Evolutionary conservation across 2,888 invertebrate genomes (phyloP).

Genomic region (Cephus runcator): DNA sequence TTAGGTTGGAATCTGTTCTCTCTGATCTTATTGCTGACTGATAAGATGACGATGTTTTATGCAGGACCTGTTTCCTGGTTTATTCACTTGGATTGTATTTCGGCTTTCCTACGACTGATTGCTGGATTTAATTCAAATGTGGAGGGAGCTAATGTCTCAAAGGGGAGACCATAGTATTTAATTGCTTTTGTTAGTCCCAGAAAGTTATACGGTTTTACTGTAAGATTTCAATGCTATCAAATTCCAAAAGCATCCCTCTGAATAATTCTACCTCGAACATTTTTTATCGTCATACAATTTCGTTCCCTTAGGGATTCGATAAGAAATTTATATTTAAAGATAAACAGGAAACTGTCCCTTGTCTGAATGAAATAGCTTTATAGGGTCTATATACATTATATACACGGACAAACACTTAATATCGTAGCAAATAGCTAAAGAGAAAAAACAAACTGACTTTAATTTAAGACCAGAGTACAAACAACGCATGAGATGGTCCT

Average conservation of each 20-base stretch:
- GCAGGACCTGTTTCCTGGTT: no score
- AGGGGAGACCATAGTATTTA: background rate
- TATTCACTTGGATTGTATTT: no score
- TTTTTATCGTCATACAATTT: background rate
- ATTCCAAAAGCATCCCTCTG: background rate
- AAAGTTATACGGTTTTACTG: background rate
- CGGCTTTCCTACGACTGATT: no score
- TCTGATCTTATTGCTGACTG: no score
- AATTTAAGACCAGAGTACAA: background rate
- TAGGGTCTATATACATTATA: no score
- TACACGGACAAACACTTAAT: background rate
- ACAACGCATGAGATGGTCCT: background rate
- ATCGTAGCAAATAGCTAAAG: background rate
- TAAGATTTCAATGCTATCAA: background rate
- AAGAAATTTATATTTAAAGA: background rate
- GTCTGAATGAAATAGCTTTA: no score
- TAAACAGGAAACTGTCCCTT: background rate
- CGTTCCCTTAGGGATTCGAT: background rate
- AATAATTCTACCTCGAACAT: no score
- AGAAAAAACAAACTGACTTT: background rate
- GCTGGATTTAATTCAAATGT: no score
- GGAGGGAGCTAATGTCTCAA: background rate
- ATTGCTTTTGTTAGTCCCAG: background rate
- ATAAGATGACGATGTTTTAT: no score
- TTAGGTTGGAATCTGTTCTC: no score